phyloP scores from a whole-genome alignment of 2,888 invertebrate genomes.

The Gasteruption jaculator region DNA sequence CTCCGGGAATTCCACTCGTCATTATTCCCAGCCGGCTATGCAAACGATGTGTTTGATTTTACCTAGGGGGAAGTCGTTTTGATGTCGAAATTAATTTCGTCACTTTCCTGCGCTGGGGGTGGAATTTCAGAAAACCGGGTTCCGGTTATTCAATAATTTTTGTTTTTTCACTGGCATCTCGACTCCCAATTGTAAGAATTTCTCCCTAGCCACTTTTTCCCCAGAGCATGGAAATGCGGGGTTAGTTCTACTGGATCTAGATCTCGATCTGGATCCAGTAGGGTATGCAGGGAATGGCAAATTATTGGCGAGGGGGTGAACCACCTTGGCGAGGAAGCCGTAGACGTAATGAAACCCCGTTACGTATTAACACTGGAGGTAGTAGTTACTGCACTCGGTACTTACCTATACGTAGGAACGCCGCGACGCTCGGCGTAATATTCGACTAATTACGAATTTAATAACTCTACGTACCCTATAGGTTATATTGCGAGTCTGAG shows the following conservation, averaged over 20 bases:
- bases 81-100: too few relatives aligned
- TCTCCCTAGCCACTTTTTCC: too few relatives aligned
- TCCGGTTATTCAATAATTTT: too few relatives aligned
- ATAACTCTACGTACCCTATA: slow-evolving; percentile 39
- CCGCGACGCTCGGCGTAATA: slow-evolving; percentile 37
- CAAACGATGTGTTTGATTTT: slow-evolving; percentile 46
- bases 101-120: too few relatives aligned
- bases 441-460: slow-evolving; percentile 49
- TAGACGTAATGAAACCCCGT: slow-evolving; percentile 40
- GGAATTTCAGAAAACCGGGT: too few relatives aligned
- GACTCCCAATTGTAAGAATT: too few relatives aligned
- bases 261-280: too few relatives aligned
- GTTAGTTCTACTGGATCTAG: too few relatives aligned
- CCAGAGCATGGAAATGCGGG: too few relatives aligned
- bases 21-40: slow-evolving; percentile 47
- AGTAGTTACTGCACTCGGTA: slow-evolving; percentile 1
- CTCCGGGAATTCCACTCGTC: slow-evolving; percentile 47
- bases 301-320: slow-evolving; percentile 15
- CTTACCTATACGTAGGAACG: slow-evolving; percentile 16
- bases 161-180: too few relatives aligned
- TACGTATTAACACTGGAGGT: slow-evolving; percentile 35
- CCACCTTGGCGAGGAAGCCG: slow-evolving; percentile 21
- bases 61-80: slow-evolving; percentile 17
- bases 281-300: neutral
- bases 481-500: slow-evolving; percentile 37